Percentiles rank a stretch among this genome's conserved stretches.
phyloP scores from a whole-genome alignment of 2,797 vertebrate species.

The Lutra lutra region DNA sequence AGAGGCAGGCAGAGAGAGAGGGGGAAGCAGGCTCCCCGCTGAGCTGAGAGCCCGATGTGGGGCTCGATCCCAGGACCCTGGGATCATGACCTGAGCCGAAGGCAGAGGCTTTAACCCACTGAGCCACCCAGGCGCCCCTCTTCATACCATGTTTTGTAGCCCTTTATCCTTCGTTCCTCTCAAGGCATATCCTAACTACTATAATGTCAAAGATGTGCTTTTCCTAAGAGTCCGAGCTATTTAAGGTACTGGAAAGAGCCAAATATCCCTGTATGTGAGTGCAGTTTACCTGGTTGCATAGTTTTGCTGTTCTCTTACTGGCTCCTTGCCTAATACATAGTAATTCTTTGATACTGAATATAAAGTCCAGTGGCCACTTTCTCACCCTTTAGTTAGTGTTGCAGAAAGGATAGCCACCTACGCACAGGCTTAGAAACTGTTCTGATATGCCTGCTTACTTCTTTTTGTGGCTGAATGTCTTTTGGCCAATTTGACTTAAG shows the following conservation, averaged over 20 bases:
- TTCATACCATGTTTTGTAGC: slow-evolving; percentile 5
- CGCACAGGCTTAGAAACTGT: neutral
- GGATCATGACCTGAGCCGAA: too few relatives aligned
- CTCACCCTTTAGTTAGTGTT: neutral
- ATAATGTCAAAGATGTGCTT: neutral
- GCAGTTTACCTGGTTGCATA: slow-evolving; percentile 6
- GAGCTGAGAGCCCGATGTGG: too few relatives aligned
- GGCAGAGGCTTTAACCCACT: too few relatives aligned
- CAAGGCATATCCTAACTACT: neutral
- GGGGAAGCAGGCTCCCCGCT: too few relatives aligned
- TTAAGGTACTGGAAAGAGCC: slow-evolving; percentile 4
- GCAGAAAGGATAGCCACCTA: neutral
- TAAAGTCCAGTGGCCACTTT: neutral
- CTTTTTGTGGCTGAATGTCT: neutral
- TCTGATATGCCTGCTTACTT: neutral
- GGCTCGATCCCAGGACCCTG: too few relatives aligned
- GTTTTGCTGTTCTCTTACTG: slow-evolving; percentile 37
- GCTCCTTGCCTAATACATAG: neutral
- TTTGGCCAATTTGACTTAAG: slow-evolving; percentile 26
- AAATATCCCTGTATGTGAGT: neutral
- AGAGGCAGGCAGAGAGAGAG: too few relatives aligned
- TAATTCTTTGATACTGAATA: slow-evolving; percentile 1
- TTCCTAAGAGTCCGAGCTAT: neutral
- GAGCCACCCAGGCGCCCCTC: too few relatives aligned
- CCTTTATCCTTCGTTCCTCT: slow-evolving; percentile 19